Evolutionary conservation across 1,140 invertebrate genomes (phyloP), one percentile per base, ranked within the genome.

Genomic region (Lepidostoma basale): DNA sequence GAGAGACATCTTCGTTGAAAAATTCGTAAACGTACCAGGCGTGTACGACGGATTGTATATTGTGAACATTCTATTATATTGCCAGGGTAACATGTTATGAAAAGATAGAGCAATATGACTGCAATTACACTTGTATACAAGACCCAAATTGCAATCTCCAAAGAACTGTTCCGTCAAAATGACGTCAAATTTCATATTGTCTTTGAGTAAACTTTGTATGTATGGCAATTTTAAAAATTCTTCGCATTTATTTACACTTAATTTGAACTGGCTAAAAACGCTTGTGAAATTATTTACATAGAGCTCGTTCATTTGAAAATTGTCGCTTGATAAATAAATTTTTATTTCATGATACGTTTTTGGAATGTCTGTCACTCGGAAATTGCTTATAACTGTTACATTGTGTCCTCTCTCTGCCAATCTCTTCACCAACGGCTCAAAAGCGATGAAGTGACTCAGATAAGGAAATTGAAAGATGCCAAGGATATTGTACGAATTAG

Each of bases 361-460:
- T 3, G 83, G 74, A 1, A 83, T 75, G 28, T 84, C 76, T 30
- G 78, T 73, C 30, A 80, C 74, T 68, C 85, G 83, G 64, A 89
- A 90, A 73, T 88, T 85, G 25, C 85, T 89, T 12, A 92, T 76
- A 10, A 92, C 85, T 0, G 89, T 91, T 8, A 93, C 69, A 10
- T 89, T 79, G 72, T 92, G 89, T 20, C 89, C 89, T 12, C 85
- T 83, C 60, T 77, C 79, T 0, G 85, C 85, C 28, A 93, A 74
- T 62, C 86, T 88, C 23, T 85, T 83, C 2, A 92, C 77, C 1
- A 92, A 74, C 0, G 85, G 85, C 49, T 87, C 80, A 72, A 88
- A 88, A 22, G 90, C 87, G 18, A 85, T 81, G 73, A 90, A 89
- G 74, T 93, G 90, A 75, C 89, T 92, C 28, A 83, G 86, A 0